A percentile compares a stretch with the other conserved stretches of the same genome.
Conservation (phyloP, 2,888 invertebrate species). For the Syrphus vitripennis region DNA sequence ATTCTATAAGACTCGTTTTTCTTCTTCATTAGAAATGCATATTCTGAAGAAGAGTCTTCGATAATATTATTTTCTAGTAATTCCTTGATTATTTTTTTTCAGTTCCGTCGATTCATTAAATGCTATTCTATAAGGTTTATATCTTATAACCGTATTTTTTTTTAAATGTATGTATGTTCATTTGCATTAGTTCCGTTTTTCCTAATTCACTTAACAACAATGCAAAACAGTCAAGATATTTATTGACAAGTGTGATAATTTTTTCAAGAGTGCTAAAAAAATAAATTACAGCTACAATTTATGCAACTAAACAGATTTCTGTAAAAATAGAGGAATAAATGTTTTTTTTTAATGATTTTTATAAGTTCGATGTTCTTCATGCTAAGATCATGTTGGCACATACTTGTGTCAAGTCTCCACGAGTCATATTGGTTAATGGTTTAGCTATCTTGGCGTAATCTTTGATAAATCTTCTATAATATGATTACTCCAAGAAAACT, state of each 20-base stretch:
- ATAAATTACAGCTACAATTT: too few relatives aligned
- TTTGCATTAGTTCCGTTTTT: conserved; percentile 33
- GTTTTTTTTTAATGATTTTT: too few relatives aligned
- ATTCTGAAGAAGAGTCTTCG: conserved; percentile 7
- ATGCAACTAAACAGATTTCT: too few relatives aligned
- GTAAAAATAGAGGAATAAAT: too few relatives aligned
- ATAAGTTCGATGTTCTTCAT: too few relatives aligned
- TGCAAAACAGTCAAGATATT: neutral
- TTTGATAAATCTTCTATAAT: too few relatives aligned
- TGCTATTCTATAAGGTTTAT: conserved; percentile 25
- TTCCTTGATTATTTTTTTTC: neutral
- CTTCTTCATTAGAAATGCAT: neutral
- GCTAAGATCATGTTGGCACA: too few relatives aligned
- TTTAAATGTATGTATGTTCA: conserved; percentile 12
- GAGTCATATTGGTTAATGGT: too few relatives aligned
- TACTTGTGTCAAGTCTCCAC: too few relatives aligned
- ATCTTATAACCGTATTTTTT: conserved; percentile 10
- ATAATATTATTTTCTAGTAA: conserved; percentile 3
- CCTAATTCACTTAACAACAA: neutral
- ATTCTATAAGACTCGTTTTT: neutral
- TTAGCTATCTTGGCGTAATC: too few relatives aligned
- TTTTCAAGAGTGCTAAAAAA: too few relatives aligned
- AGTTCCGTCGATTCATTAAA: neutral
- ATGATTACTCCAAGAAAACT: too few relatives aligned
- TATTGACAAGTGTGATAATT: neutral